Conservation (phyloP, 2,797 vertebrate species). For the Spinus pinus region DNA sequence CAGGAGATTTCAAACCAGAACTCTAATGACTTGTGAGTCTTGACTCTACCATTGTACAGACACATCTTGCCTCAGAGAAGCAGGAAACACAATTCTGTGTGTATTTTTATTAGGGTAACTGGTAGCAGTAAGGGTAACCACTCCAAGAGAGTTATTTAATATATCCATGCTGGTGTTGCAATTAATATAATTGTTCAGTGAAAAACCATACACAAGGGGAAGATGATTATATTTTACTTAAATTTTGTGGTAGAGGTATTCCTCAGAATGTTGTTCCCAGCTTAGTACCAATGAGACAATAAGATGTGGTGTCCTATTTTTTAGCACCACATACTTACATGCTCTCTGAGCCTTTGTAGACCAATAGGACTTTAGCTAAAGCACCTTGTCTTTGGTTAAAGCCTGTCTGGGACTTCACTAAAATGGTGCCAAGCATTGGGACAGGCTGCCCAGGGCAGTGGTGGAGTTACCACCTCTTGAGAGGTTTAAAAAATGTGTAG, state of each 20-base stretch:
- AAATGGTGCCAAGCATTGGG: not conserved
- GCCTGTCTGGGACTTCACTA: not conserved
- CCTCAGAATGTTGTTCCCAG: not conserved
- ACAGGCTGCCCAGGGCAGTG: too few species aligned
- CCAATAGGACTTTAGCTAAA: not conserved
- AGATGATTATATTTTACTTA: not conserved
- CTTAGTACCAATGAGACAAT: not conserved
- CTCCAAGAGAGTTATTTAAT: not conserved
- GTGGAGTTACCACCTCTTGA: not conserved
- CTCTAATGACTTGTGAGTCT: not conserved
- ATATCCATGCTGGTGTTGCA: not conserved
- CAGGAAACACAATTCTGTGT: not conserved
- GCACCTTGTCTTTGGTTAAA: not conserved
- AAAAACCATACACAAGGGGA: not conserved
- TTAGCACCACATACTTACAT: fast-evolving
- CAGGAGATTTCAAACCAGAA: not conserved
- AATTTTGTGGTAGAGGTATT: not conserved
- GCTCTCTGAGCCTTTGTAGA: not conserved
- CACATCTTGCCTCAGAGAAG: not conserved
- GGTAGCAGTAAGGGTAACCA: not conserved
- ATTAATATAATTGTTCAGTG: not conserved
- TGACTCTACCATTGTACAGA: not conserved
- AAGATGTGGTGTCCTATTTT: not conserved
- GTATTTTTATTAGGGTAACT: not conserved
- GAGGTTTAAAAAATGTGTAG: fast-evolving